Evolutionary conservation across 2,888 invertebrate genomes (phyloP), one percentile per base, ranked within the genome.

Genomic region (Oscheius sp.): DNA sequence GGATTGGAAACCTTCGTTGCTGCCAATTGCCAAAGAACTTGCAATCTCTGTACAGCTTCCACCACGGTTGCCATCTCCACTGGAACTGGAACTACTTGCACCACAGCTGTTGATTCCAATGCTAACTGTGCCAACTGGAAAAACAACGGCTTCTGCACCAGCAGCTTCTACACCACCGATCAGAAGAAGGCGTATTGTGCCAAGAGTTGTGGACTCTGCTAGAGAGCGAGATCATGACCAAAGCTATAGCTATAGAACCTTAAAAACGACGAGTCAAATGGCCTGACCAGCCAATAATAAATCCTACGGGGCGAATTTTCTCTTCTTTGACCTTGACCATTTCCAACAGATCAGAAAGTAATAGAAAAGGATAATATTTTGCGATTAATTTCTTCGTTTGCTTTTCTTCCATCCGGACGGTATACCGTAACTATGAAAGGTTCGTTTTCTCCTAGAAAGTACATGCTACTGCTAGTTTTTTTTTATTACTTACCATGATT

Each of bases 151-250:
- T 61, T 61, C 45, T 61, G 61, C 27, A 29, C 29, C 29, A 61
- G 61, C 20, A 27, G 27, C 8, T 61, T 61, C 45, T 61, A 61
- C 61, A 17, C 61, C 3, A 2, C 45, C 1, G 23, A 25, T n/a
- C 61, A 61, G 15, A 61, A 61, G 29, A 27, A 2, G n/a, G 4
- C 25, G 0, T 61, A 61, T 45, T 61, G 61, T 29, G 61, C 27
- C 4, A 3, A 15, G 6, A 61, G 29, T 12, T 61, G 61, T 15
- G 45, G 45, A 8, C 45, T 61, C 45, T 61, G 61, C 3, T 5
- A 1, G 2, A 20, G 33, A 4, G 42, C 12, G 42, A 20, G 20
- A 48, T 12, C 25, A 15, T 23, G 10, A 20, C 20, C 20, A 20
- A 20, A 3, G 4, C 17, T 48, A 48, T 15, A 23, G 15, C 3